Evolutionary conservation across 2,113 vertebrate genomes (phyloP), one percentile per base, ranked within the genome.

Genomic region (Clarias magur): DNA sequence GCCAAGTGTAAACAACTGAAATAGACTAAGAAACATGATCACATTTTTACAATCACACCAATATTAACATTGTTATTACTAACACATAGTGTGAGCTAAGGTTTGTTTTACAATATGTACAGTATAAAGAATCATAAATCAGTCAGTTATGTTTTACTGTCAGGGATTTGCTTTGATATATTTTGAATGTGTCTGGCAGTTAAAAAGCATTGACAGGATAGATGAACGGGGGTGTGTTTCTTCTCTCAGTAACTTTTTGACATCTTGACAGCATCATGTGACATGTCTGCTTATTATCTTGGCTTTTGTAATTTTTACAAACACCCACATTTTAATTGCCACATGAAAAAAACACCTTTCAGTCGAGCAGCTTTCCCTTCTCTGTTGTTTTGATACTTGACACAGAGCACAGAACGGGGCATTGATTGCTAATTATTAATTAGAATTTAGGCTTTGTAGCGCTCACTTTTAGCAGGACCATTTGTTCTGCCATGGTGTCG

Each of bases 351-450:
- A 38, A 17, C 85, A 86, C 82, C 84, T 85, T 90, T 87, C 87
- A 87, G 30, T 81, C 62, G 25, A 81, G 62, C 85, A 70, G 60
- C 70, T 78, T 79, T 87, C 80, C 68, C 59, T 3, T 86, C 81
- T 19, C 60, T 34, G 62, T 85, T 85, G 78, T 79, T 85, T 75
- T 79, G 85, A 82, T 88, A 82, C 80, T 88, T 88, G 87, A 88
- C 89, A 87, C 86, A 78, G 63, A 76, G 54, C 83, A 82, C 67
- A 80, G 89, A 90, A 62, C 48, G 85, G 86, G 82, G 89, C 87
- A 90, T 88, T 87, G 87, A 90, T 90, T 85, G 78, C 87, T 90
- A 90, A 90, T 88, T 87, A 88, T 90, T 90, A 90, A 90, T 88
- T 90, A 88, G 89, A 87, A 82, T 90, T 90, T 90, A 78, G 87